Evolutionary conservation across 2,797 vertebrate genomes (phyloP).

Genomic region (Gobio occitaniae): DNA sequence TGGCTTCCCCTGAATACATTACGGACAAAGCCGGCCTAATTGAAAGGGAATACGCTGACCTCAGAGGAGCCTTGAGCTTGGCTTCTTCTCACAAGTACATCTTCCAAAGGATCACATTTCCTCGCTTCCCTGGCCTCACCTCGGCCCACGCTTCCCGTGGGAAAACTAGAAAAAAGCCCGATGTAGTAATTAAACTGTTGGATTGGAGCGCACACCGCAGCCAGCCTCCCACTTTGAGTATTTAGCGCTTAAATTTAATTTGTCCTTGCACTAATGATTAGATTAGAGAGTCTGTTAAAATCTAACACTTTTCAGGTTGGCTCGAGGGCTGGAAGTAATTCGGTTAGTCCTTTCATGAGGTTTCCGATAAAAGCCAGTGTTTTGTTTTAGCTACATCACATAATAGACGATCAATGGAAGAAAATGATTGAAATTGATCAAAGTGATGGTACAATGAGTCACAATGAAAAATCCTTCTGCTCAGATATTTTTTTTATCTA

Average conservation of each 20-base stretch:
- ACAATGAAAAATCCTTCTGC: constrained; percentile 30
- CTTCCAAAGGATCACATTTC: constrained; percentile 50
- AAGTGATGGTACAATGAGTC: constrained; percentile 4
- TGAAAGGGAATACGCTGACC: constrained; percentile 73
- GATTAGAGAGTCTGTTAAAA: constrained; percentile 51
- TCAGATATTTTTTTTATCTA: constrained; percentile 35
- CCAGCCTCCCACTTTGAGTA: constrained; percentile 68
- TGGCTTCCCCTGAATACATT: constrained; percentile 56
- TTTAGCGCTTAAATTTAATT: constrained; percentile 78
- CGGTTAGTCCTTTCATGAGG: constrained; percentile 15
- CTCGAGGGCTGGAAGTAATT: constrained; percentile 21
- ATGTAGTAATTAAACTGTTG: constrained; percentile 75
- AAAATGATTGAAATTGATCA: constrained; percentile 34
- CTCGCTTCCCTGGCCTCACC: constrained; percentile 36
- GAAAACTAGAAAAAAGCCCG: constrained; percentile 55
- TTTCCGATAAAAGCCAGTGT: constrained; percentile 19
- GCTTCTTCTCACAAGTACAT: constrained; percentile 63
- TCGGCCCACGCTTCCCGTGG: constrained; percentile 42
- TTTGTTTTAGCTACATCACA: constrained; percentile 25
- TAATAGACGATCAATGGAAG: constrained; percentile 14
- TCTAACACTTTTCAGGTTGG: constrained; percentile 17
- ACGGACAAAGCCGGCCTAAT: constrained; percentile 62
- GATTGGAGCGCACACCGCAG: constrained; percentile 62
- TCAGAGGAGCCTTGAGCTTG: constrained; percentile 56
- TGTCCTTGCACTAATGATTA: constrained; percentile 79